Conservation (phyloP, 1,140 invertebrate genomes). For the Hyles euphorbiae region DNA sequence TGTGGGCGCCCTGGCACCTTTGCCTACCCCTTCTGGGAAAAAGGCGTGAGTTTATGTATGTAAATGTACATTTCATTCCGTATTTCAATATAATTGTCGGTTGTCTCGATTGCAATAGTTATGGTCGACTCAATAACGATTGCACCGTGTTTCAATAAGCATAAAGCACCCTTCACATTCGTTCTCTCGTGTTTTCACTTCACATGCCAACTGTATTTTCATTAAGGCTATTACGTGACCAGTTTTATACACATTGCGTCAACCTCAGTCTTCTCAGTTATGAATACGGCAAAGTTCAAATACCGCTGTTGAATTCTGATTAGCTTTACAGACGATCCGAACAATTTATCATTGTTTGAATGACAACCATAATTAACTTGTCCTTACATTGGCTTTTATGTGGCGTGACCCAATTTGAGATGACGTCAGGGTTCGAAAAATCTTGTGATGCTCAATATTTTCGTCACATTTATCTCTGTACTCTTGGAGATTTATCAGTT, state of each 20-base stretch:
- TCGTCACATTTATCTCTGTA: too few relatives aligned
- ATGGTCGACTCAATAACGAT: too few relatives aligned
- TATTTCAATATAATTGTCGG: too few relatives aligned
- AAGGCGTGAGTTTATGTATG: too few relatives aligned
- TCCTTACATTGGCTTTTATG: constrained; percentile 44
- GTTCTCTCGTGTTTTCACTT: not conserved
- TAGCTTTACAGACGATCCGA: constrained; percentile 38
- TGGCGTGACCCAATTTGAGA: constrained; percentile 40
- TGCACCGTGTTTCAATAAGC: too few relatives aligned
- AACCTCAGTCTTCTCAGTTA: constrained; percentile 42
- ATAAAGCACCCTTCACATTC: too few relatives aligned
- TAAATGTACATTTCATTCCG: too few relatives aligned
- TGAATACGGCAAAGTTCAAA: constrained; percentile 59
- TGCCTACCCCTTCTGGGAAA: too few relatives aligned
- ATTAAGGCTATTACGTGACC: constrained; percentile 31
- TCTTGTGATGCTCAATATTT: constrained; percentile 2
- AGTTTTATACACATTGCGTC: constrained; percentile 38
- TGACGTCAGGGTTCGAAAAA: constrained; percentile 22
- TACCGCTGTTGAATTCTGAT: constrained; percentile 55
- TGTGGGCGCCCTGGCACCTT: too few relatives aligned
- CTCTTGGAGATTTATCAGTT: not conserved
- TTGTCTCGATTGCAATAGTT: too few relatives aligned
- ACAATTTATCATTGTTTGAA: constrained; percentile 58
- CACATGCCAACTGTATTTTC: constrained; percentile 7
- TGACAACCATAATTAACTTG: constrained; percentile 57